phyloP scores from a whole-genome alignment of 2,113 vertebrate genomes.

The Grammomys surdaster region DNA sequence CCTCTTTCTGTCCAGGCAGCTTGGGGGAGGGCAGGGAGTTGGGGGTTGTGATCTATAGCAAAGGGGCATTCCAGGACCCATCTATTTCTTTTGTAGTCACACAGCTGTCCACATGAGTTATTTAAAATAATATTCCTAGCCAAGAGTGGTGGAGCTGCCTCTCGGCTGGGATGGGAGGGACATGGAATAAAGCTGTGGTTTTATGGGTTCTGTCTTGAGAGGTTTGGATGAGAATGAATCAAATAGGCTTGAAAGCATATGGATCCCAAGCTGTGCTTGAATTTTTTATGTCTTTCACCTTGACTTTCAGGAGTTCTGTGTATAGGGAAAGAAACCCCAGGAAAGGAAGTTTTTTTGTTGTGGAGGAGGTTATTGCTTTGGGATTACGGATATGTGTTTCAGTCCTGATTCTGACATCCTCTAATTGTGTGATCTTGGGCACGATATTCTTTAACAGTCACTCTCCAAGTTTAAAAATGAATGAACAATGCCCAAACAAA shows the following conservation, averaged over 20 bases:
- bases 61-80: constrained; percentile 75
- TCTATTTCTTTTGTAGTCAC: constrained; percentile 74
- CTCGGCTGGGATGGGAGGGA: constrained; percentile 65
- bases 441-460: neutral
- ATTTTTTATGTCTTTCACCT: constrained; percentile 29
- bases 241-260: neutral
- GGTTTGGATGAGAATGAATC: neutral
- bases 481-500: neutral
- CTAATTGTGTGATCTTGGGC: neutral
- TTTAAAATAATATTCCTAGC: constrained; percentile 74
- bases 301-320: neutral
- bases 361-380: neutral
- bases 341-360: neutral
- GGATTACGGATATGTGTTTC: constrained; percentile 44
- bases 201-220: constrained; percentile 59
- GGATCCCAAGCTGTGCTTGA: neutral
- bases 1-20: constrained; percentile 82
- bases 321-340: neutral
- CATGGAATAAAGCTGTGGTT: constrained; percentile 77
- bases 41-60: constrained; percentile 72
- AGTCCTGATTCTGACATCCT: neutral
- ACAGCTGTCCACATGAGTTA: constrained; percentile 77
- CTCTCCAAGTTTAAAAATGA: neutral
- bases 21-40: constrained; percentile 79
- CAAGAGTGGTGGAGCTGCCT: constrained; percentile 67